phyloP scores from a whole-genome alignment of 2,888 invertebrate species.

The Spilarctia lutea region DNA sequence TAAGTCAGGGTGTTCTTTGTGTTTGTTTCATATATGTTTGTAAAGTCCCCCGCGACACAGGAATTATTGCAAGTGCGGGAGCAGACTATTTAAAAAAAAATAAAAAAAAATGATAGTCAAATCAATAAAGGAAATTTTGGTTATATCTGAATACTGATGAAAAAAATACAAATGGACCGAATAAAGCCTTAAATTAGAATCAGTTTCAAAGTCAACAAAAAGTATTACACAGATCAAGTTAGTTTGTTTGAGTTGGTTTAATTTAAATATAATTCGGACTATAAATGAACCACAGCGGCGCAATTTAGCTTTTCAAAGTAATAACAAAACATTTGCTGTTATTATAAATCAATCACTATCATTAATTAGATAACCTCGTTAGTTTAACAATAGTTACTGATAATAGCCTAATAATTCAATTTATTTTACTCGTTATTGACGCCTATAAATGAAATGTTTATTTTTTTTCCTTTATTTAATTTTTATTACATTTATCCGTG shows the following conservation, averaged over 20 bases:
- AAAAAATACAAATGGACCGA: not conserved
- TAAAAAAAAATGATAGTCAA: too few relatives aligned
- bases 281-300: not conserved
- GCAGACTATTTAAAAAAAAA: too few relatives aligned
- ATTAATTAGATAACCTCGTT: not conserved
- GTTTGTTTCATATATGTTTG: too few relatives aligned
- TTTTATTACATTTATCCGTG: too few relatives aligned
- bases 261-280: not conserved
- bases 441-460: not conserved
- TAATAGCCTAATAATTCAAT: not conserved
- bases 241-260: not conserved
- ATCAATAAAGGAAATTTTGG: too few relatives aligned
- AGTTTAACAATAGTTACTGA: not conserved
- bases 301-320: not conserved
- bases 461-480: too few relatives aligned
- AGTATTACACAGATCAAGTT: not conserved
- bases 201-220: not conserved
- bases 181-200: not conserved
- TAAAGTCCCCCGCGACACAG: too few relatives aligned
- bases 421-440: not conserved
- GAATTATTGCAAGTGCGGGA: too few relatives aligned
- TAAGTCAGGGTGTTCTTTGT: too few relatives aligned
- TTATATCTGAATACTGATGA: not conserved
- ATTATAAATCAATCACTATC: not conserved
- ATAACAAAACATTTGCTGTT: not conserved